phyloP scores from a whole-genome alignment of 2,888 invertebrate species.

The Strigamia maritima region DNA sequence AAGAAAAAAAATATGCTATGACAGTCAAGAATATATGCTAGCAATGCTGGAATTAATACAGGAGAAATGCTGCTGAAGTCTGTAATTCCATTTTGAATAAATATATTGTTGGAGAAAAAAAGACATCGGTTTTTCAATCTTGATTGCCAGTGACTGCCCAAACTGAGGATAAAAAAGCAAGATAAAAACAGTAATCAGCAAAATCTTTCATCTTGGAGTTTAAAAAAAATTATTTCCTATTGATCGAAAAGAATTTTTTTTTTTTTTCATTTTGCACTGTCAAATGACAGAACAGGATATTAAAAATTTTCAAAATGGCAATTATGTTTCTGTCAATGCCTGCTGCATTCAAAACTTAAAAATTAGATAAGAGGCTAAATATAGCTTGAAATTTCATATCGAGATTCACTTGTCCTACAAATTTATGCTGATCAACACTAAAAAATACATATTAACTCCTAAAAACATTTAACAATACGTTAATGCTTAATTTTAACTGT shows the following conservation, averaged over 20 bases:
- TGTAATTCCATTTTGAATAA: not conserved
- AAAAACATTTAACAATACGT: not conserved
- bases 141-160: conserved; percentile 19
- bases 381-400: not conserved
- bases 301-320: not conserved
- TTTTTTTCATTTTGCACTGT: not conserved
- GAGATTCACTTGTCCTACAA: not conserved
- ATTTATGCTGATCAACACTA: not conserved
- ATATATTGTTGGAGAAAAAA: not conserved
- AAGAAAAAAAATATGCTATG: not conserved
- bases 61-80: not conserved
- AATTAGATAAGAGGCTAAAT: not conserved
- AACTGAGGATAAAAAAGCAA: conserved; percentile 2
- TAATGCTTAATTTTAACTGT: not conserved
- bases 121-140: conserved; percentile 18
- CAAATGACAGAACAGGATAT: not conserved
- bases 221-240: not conserved
- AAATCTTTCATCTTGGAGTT: not conserved
- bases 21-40: conserved; percentile 19
- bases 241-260: too few relatives aligned
- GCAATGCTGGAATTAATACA: conserved; percentile 12
- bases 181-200: not conserved
- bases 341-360: not conserved
- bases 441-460: not conserved
- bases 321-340: not conserved